Conservation (phyloP, 1,140 invertebrate genomes). For the Megalonaias nervosa region DNA sequence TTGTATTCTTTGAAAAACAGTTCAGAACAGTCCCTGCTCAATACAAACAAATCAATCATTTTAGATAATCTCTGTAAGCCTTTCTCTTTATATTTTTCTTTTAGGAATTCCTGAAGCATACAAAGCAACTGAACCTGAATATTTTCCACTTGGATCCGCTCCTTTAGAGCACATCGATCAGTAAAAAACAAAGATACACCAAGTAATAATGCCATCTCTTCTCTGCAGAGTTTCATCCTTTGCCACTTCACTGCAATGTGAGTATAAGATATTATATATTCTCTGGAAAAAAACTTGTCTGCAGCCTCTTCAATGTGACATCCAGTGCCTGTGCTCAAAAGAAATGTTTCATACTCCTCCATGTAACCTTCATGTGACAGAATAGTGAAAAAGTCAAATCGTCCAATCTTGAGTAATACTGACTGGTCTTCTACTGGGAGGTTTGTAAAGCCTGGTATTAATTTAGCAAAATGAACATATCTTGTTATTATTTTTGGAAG, state of each 20-base stretch:
- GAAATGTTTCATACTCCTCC: neutral
- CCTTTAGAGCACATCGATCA: conserved; percentile 23
- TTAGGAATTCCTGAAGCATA: no score
- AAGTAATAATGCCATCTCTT: conserved; percentile 13
- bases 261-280: neutral
- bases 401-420: conserved; percentile 5
- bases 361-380: conserved; percentile 15
- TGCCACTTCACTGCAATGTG: conserved; percentile 2
- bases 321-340: conserved; percentile 9
- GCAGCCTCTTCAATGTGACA: conserved; percentile 21
- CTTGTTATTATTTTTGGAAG: conserved; percentile 5
- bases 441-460: conserved; percentile 20
- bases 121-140: neutral
- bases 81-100: no score
- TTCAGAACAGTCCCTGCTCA: no score
- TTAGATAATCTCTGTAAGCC: no score
- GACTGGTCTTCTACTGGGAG: conserved; percentile 17
- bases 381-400: conserved; percentile 21
- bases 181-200: conserved; percentile 10
- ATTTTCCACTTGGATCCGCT: neutral
- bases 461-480: conserved; percentile 28
- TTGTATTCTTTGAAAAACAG: no score
- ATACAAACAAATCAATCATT: no score
- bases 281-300: conserved; percentile 13
- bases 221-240: conserved; percentile 12